Conservation (phyloP, 2,113 vertebrate species). For the Tenebrosternarchus preto region DNA sequence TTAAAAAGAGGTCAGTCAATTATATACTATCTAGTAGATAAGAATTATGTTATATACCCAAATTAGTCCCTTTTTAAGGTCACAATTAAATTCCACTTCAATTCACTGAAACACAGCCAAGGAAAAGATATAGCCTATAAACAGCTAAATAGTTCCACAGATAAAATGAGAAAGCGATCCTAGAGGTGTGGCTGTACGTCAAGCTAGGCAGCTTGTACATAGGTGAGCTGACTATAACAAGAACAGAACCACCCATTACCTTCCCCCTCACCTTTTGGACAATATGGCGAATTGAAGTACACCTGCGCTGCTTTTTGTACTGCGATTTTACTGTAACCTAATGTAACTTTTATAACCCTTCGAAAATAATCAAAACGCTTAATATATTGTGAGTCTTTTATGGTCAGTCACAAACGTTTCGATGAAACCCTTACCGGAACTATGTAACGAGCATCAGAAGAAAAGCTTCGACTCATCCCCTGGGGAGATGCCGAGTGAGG, state of each 20-base stretch:
- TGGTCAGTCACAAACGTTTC: neutral
- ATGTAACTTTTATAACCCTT: neutral
- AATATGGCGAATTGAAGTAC: constrained; percentile 44
- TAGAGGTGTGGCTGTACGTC: constrained; percentile 12
- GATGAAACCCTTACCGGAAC: constrained; percentile 47
- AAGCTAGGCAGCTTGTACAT: constrained; percentile 12
- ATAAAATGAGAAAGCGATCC: neutral
- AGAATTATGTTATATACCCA: no score
- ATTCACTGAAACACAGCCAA: neutral
- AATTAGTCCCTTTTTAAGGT: no score
- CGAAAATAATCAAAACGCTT: neutral
- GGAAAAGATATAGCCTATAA: neutral
- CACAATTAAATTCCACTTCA: no score
- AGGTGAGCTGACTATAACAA: constrained; percentile 36
- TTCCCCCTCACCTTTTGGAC: constrained; percentile 18
- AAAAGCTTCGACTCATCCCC: constrained; percentile 34
- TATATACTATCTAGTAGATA: no score
- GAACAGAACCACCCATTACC: constrained; percentile 2
- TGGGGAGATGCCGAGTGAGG: constrained; percentile 67
- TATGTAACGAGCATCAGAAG: constrained; percentile 22
- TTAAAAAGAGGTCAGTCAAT: neutral
- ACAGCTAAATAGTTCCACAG: neutral
- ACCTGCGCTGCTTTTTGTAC: constrained; percentile 17
- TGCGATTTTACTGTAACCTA: neutral
- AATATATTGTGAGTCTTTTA: neutral